phyloP scores from a whole-genome alignment of 2,888 invertebrate species.

The Scaptomyza reducta region DNA sequence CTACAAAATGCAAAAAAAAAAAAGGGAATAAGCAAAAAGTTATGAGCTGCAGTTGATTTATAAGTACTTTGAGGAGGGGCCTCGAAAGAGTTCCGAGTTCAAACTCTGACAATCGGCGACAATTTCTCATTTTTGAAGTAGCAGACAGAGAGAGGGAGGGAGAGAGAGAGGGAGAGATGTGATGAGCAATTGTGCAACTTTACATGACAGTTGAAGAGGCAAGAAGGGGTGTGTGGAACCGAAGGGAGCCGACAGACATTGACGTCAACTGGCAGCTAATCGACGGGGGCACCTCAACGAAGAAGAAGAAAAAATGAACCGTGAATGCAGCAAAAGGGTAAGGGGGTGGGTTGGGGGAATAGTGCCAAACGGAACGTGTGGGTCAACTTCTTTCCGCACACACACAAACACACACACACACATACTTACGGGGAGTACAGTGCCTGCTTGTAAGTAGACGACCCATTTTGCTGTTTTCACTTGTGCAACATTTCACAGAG shows the following conservation, averaged over 20 bases:
- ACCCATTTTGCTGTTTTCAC: constrained; percentile 78
- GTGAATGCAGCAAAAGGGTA: constrained; percentile 23
- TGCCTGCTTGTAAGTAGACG: constrained; percentile 43
- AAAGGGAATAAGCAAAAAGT: constrained; percentile 20
- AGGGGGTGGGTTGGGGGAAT: background rate
- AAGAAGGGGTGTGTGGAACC: no score
- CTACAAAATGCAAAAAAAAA: constrained; percentile 54
- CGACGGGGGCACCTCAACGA: constrained; percentile 54
- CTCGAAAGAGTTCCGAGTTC: constrained; percentile 22
- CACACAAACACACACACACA: background rate
- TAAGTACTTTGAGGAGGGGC: constrained; percentile 32
- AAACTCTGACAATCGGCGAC: constrained; percentile 67
- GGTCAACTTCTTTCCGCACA: constrained; percentile 23
- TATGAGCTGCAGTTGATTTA: constrained; percentile 68
- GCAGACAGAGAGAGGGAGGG: constrained; percentile 2
- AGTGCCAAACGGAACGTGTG: constrained; percentile 12
- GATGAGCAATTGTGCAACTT: constrained; percentile 69
- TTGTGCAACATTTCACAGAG: constrained; percentile 71
- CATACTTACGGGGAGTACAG: constrained; percentile 24
- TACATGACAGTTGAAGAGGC: constrained; percentile 29
- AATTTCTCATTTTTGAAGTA: constrained; percentile 58
- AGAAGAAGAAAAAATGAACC: constrained; percentile 5
- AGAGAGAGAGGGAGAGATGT: constrained; percentile 16
- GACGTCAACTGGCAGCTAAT: constrained; percentile 71
- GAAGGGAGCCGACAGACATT: constrained; percentile 60